These are phyloP conservation scores for Drosophila pandora DNA, from an alignment of 1,140 invertebrate species.

Conservation along the genomic window DNA sequence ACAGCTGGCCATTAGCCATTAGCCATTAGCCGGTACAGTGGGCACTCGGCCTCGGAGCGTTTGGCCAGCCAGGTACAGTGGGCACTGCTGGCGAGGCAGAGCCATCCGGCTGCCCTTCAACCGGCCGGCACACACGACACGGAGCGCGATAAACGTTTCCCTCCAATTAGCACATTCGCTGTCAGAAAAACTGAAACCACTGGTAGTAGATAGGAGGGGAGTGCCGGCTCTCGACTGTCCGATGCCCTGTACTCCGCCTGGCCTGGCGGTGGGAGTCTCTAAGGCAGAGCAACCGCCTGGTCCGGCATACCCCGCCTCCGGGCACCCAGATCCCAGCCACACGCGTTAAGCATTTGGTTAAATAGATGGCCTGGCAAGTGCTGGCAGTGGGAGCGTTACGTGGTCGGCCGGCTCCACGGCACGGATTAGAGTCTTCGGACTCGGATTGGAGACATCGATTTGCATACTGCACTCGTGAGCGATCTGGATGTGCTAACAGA, in stretches of 20 bases:
- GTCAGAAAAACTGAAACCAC: slow-evolving; percentile 28
- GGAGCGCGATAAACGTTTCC: slow-evolving; percentile 68
- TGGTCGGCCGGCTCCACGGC: not conserved
- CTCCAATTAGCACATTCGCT: slow-evolving; percentile 70
- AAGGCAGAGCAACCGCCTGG: no score
- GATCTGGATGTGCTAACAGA: slow-evolving; percentile 18
- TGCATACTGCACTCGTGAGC: slow-evolving; percentile 35
- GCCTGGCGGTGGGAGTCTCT: no score
- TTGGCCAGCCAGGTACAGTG: slow-evolving; percentile 10
- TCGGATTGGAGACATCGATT: slow-evolving; percentile 18
- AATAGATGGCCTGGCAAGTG: slow-evolving; percentile 48
- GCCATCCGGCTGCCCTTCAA: slow-evolving; percentile 52
- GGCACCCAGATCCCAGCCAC: no score
- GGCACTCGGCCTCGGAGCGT: not conserved
- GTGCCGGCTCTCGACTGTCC: not conserved
- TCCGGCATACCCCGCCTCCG: no score
- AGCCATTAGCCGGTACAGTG: not conserved
- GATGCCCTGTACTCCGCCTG: not conserved
- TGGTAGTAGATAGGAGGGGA: slow-evolving; percentile 4
- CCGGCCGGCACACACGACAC: slow-evolving; percentile 23
- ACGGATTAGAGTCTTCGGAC: not conserved
- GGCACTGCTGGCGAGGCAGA: not conserved
- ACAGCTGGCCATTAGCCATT: no score
- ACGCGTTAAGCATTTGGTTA: slow-evolving; percentile 41
- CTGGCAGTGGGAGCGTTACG: slow-evolving; percentile 27